Evolutionary conservation across 2,888 invertebrate genomes (phyloP), one percentile per base, ranked within the genome.

Genomic region (Papilio demoleus): DNA sequence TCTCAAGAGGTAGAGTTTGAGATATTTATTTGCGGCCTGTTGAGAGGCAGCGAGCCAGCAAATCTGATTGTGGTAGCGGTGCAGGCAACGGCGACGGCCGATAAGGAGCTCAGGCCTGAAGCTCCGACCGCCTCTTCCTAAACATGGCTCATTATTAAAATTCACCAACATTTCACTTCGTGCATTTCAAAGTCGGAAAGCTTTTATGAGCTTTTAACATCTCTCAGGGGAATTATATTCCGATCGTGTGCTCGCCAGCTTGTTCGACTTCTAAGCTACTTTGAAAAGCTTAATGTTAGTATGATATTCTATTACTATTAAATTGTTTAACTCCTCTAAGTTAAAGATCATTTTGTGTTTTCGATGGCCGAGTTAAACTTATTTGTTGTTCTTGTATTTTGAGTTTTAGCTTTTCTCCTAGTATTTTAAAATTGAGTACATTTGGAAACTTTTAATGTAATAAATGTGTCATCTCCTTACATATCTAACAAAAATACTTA

Each of bases 31-130:
- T 70, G 71, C 67, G 70, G 68, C 36, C 72, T 70, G 73, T 72
- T 72, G 74, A 68, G 68, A 72, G 76, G 75, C 62, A 65, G 59
- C 68, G 56, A 67, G 70, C 68, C 71, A 67, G 76, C 78, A 80
- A 86, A 81, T 85, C 82, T 78, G 83, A 84, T 86, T 82, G 83
- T 72, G 79, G 81, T 69, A 65, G 70, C 72, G 71, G 77, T 75
- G 79, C 77, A 72, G 77, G 76, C 76, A 72, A 59, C 71, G 72
- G 56, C 73, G 72, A 59, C 70, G 72, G 58, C 72, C 73, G 81
- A 83, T 84, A 85, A 83, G 81, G 74, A 77, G 79, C 80, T 80
- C 73, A 67, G 71, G 71, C 73, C 80, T 79, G 72, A 67, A 70
- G 71, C 73, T 47, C 47, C 47, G 12, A 22, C 47, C 68, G 71